These are phyloP conservation scores for Yponomeuta sedellus DNA, from an alignment of 2,888 invertebrate species.

Conservation along the genomic window DNA sequence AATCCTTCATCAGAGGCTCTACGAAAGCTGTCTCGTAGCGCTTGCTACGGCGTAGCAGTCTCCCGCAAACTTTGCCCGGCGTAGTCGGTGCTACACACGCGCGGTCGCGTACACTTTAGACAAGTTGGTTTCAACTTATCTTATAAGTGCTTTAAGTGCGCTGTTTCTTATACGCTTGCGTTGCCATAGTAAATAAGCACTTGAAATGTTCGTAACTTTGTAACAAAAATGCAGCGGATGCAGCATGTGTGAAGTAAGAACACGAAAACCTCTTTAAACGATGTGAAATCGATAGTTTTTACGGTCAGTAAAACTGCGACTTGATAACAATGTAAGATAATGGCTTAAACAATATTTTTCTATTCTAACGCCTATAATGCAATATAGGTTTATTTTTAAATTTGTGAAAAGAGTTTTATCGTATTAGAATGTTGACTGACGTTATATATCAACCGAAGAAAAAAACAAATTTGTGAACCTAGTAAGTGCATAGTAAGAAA, in stretches of 20 bases:
- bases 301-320: neutral
- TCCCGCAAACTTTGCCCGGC: neutral
- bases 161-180: too few relatives aligned
- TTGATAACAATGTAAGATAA: neutral
- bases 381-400: neutral
- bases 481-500: too few relatives aligned
- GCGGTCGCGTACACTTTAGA: neutral
- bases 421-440: too few relatives aligned
- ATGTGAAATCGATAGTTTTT: neutral
- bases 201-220: neutral
- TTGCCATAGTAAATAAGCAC: too few relatives aligned
- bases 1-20: neutral
- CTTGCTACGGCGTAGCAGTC: conserved; percentile 1
- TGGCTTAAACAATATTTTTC: neutral
- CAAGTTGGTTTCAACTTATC: neutral
- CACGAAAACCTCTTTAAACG: neutral
- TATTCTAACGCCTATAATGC: too few relatives aligned
- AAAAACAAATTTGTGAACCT: too few relatives aligned
- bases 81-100: neutral
- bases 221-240: neutral
- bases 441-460: too few relatives aligned
- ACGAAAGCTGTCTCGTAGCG: neutral
- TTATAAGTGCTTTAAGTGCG: too few relatives aligned
- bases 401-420: neutral
- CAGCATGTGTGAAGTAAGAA: neutral